A percentile compares a stretch with the other conserved stretches of the same genome.
phyloP scores from a whole-genome alignment of 2,113 vertebrate species.

The Pollachius pollachius region DNA sequence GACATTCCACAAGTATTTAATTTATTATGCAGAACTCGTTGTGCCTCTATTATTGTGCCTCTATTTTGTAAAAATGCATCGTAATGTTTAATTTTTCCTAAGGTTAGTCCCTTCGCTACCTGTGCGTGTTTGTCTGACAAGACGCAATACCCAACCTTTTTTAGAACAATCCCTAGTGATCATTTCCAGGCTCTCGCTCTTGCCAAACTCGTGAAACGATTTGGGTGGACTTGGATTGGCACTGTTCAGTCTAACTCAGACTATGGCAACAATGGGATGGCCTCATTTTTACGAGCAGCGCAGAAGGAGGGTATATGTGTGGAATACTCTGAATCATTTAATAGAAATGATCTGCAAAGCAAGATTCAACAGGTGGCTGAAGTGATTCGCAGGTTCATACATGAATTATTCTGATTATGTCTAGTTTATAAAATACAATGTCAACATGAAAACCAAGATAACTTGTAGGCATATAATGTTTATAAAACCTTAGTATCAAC shows the following conservation, averaged over 20 bases:
- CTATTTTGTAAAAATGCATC: too few relatives aligned
- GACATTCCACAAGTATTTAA: conserved; percentile 63
- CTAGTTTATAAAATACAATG: not conserved
- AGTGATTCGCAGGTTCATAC: conserved; percentile 56
- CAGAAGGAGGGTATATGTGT: conserved; percentile 65
- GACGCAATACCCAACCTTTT: conserved; percentile 62
- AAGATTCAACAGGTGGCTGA: conserved; percentile 58
- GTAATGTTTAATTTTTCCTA: not conserved
- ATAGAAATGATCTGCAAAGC: conserved; percentile 43
- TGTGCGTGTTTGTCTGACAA: conserved; percentile 73
- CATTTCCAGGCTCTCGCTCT: conserved; percentile 67
- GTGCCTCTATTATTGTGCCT: too few relatives aligned
- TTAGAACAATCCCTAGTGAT: conserved; percentile 75
- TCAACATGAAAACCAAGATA: too few relatives aligned
- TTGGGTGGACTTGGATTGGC: conserved; percentile 76
- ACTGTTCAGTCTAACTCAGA: conserved; percentile 70
- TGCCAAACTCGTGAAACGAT: conserved; percentile 64
- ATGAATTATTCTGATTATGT: not conserved
- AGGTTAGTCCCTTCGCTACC: conserved; percentile 73
- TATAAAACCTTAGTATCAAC: too few relatives aligned
- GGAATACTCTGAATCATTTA: conserved; percentile 63
- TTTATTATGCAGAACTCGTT: not conserved
- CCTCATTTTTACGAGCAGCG: conserved; percentile 56
- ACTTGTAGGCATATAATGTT: too few relatives aligned
- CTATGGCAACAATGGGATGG: conserved; percentile 71